Conservation (phyloP, 2,888 invertebrate species). For the Meliscaeva auricollis region DNA sequence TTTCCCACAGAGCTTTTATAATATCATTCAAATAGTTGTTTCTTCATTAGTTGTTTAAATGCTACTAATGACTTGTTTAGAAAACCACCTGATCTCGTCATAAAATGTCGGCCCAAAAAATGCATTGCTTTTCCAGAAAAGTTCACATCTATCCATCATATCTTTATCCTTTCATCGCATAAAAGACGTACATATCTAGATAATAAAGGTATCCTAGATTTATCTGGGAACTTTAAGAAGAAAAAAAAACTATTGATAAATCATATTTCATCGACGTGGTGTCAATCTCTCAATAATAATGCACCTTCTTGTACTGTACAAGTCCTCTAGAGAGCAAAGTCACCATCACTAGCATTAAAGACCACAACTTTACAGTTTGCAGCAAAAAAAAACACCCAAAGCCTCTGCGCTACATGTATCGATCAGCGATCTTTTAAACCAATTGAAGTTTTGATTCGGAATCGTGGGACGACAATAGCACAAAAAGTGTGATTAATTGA, state of each 20-base stretch:
- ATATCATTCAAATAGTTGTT: conserved; percentile 10
- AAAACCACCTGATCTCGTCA: conserved; percentile 13
- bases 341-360: conserved; percentile 3
- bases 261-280: conserved; percentile 68
- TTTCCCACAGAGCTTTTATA: background rate
- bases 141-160: conserved; percentile 1
- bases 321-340: conserved; percentile 62
- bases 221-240: conserved; percentile 30
- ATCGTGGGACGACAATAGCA: conserved; percentile 61
- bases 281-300: conserved; percentile 70
- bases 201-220: background rate
- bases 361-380: background rate
- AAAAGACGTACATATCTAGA: background rate
- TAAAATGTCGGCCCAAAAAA: conserved; percentile 1
- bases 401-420: background rate
- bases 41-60: conserved; percentile 38
- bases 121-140: background rate
- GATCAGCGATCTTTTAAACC: conserved; percentile 28
- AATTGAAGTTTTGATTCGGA: conserved; percentile 20
- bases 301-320: conserved; percentile 36
- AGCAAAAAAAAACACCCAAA: conserved; percentile 24
- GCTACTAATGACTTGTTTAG: conserved; percentile 31
- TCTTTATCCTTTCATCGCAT: conserved; percentile 22
- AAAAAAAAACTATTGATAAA: conserved; percentile 63
- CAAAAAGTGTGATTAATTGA: conserved; percentile 76